These are phyloP conservation scores for Pocillopora damicornis DNA, from an alignment of 64 coral and sea anemone genomes.

Conservation along the genomic window DNA sequence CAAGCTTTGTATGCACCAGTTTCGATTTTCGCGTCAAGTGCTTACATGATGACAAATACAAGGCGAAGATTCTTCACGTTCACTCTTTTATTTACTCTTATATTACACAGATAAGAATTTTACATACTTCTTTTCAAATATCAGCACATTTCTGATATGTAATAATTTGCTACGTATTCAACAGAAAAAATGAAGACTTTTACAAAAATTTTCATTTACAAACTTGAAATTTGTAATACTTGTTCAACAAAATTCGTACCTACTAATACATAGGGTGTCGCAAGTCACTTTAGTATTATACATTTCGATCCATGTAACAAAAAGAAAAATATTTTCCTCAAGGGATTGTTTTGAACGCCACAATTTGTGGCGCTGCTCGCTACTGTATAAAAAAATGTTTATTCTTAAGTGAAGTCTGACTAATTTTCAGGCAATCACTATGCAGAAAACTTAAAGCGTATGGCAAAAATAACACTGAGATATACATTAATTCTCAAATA, in stretches of 20 bases:
- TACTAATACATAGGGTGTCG: neutral
- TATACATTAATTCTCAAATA: neutral
- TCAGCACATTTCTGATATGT: slow-evolving; percentile 21
- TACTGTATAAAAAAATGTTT: neutral
- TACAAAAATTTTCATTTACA: slow-evolving; percentile 20
- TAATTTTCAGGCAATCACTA: slow-evolving; percentile 8
- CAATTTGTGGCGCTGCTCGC: neutral
- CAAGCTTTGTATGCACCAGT: too few species aligned
- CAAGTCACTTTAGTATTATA: neutral
- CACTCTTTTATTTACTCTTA: slow-evolving; percentile 41
- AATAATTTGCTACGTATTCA: slow-evolving; percentile 16
- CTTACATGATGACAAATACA: neutral
- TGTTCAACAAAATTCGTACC: neutral
- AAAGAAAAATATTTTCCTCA: neutral
- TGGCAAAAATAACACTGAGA: slow-evolving; percentile 8
- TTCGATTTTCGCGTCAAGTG: too few species aligned
- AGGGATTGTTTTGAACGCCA: neutral
- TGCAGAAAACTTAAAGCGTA: slow-evolving; percentile 10
- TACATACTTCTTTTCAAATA: slow-evolving; percentile 32
- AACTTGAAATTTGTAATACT: neutral
- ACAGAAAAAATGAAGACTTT: slow-evolving; percentile 6
- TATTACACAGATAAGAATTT: slow-evolving; percentile 39
- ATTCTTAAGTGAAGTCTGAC: neutral
- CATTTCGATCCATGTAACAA: slow-evolving; percentile 1
- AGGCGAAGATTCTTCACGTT: neutral